Percentiles rank a stretch among this genome's conserved stretches.
These are phyloP conservation scores for Pseudochaenichthys georgianus DNA, from an alignment of 2,797 vertebrate genomes.

Conservation along the genomic window DNA sequence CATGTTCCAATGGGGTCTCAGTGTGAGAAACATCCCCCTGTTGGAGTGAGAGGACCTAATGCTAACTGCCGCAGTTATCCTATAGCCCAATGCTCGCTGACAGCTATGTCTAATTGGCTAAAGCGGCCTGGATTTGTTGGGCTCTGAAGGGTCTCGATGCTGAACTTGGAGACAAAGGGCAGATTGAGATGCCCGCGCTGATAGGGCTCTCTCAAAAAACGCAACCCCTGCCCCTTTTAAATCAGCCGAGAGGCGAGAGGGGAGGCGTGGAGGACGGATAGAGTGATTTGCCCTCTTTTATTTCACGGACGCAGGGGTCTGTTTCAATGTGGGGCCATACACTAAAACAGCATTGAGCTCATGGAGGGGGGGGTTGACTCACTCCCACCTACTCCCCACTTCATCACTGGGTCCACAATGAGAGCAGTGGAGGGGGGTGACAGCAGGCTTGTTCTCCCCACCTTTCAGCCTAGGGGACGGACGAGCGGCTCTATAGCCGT, in stretches of 20 bases:
- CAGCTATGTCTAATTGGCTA: conserved; percentile 80
- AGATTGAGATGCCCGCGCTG: conserved; percentile 67
- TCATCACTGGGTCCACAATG: conserved; percentile 76
- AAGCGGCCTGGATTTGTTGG: conserved; percentile 64
- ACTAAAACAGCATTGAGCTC: conserved; percentile 70
- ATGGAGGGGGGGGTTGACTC: conserved; percentile 55
- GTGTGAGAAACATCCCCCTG: conserved; percentile 66
- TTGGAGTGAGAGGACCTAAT: conserved; percentile 36
- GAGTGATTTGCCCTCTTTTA: conserved; percentile 76
- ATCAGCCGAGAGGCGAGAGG: conserved; percentile 37
- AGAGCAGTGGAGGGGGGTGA: conserved; percentile 61
- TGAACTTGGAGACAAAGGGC: conserved; percentile 67
- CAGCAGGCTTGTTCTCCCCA: conserved; percentile 75
- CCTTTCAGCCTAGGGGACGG: conserved; percentile 71
- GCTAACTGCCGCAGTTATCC: conserved; percentile 46
- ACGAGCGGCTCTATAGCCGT: conserved; percentile 63
- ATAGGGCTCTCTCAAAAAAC: conserved; percentile 54
- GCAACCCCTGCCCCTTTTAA: conserved; percentile 43
- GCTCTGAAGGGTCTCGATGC: conserved; percentile 36
- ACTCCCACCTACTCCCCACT: conserved; percentile 73
- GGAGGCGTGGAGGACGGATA: conserved; percentile 54
- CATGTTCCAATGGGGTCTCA: conserved; percentile 56
- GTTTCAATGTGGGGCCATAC: conserved; percentile 59
- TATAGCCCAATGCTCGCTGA: conserved; percentile 50
- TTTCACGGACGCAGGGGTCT: conserved; percentile 33